Percentiles rank a stretch among this genome's conserved stretches.
Conservation (phyloP, 1,140 invertebrate genomes). For the Drosophila erecta region DNA sequence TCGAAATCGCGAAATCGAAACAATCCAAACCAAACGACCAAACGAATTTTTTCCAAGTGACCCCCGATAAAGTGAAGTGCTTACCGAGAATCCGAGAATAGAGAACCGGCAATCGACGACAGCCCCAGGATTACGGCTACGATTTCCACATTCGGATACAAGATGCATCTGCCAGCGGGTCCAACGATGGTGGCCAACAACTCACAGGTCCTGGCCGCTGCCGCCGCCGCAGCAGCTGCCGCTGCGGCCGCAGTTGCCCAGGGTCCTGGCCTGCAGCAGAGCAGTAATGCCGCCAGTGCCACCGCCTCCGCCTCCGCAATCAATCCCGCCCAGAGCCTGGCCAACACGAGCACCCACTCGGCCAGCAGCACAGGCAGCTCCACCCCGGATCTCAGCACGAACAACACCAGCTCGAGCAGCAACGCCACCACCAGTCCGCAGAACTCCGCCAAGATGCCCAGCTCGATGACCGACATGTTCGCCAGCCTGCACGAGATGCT, state of each 20-base stretch:
- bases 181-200: conserved; percentile 80
- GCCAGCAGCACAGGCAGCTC: conserved; percentile 81
- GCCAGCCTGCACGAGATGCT: conserved; percentile 91
- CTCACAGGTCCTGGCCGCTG: conserved; percentile 65
- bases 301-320: too few species aligned
- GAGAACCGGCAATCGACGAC: neutral
- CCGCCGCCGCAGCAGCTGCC: conserved; percentile 71
- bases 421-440: conserved; percentile 18
- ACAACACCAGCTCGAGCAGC: conserved; percentile 37
- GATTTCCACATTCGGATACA: conserved; percentile 3
- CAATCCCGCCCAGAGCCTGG: conserved; percentile 9
- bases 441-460: conserved; percentile 79
- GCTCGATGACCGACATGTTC: conserved; percentile 89
- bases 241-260: conserved; percentile 47
- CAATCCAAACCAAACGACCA: neutral
- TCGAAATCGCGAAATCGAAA: conserved; percentile 3
- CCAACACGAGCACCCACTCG: conserved; percentile 68
- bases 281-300: neutral
- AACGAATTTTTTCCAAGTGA: conserved; percentile 10
- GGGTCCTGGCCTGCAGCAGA: conserved; percentile 13
- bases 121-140: conserved; percentile 3
- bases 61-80: conserved; percentile 1
- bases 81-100: conserved; percentile 1
- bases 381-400: conserved; percentile 67
- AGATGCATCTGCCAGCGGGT: conserved; percentile 80